Evolutionary conservation across 2,888 invertebrate genomes (phyloP), one percentile per base, ranked within the genome.

Genomic region (Crocallis elinguaria): DNA sequence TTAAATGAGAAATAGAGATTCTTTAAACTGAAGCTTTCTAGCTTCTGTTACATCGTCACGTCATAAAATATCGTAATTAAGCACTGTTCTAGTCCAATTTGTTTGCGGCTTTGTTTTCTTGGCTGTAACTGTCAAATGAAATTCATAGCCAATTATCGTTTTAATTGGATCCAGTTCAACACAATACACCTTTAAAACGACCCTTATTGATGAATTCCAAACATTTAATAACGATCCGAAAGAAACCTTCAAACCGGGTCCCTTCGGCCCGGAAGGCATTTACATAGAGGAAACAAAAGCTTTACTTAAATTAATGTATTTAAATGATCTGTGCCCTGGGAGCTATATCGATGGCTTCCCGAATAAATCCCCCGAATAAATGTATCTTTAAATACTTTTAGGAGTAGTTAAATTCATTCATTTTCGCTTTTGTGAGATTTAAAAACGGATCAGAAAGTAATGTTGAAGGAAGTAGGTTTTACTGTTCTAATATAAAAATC

Each of bases 251-350:
- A 19, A 21, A 12, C 14, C 16, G 7, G 17, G 14, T 12, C 32
- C 13, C 41, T 19, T 35, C 19, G 27, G 27, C 8, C 2, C 35
- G 17, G 12, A 23, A 9, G 36, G 44, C 11, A 43, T 35, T 43
- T 23, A 25, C 35, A 27, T 44, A 17, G 12, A 36, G 45, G 21
- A 30, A 45, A 45, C 45, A 45, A 45, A 45, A 37, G 45, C 45
- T 45, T 29, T 29, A 37, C 45, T 19, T 37, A 45, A 37, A 37
- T 45, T 39, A 48, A 48, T 33, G 23, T 48, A 33, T 32, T 37
- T 25, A 38, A 48, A 38, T 33, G 32, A 39, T 33, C 16, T 36
- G 21, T 25, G 14, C 30, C 38, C 23, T 14, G 30, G 23, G 46
- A 23, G 25, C 48, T 25, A 25, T 39, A 39, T 39, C 39, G 33